These are phyloP conservation scores for Gortyna flavago DNA, from an alignment of 2,888 invertebrate species.

Conservation along the genomic window DNA sequence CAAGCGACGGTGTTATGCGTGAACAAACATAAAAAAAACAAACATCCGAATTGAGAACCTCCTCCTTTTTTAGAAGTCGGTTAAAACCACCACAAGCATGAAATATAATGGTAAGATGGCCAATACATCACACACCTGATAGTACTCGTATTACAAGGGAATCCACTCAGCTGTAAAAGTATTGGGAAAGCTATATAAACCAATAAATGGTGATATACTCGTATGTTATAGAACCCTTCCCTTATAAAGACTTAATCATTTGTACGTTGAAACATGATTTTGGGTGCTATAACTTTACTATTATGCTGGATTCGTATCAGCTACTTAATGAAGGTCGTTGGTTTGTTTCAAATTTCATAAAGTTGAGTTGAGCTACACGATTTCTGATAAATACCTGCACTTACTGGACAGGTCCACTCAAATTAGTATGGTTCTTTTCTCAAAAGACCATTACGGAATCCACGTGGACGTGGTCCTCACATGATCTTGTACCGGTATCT, in stretches of 20 bases:
- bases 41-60: too few relatives aligned
- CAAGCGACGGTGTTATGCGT: too few relatives aligned
- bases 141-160: constrained; percentile 17
- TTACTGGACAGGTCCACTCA: background rate
- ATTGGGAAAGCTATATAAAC: constrained; percentile 41
- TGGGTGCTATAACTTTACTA: too few relatives aligned
- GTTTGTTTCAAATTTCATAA: too few relatives aligned
- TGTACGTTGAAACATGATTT: background rate
- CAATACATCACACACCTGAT: constrained; percentile 39
- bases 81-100: too few relatives aligned
- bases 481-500: too few relatives aligned
- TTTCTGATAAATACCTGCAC: background rate
- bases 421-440: background rate
- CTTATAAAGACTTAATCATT: constrained; percentile 27
- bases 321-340: background rate
- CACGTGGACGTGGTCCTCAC: too few relatives aligned
- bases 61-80: too few relatives aligned
- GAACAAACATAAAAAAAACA: too few relatives aligned
- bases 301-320: background rate
- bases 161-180: constrained; percentile 19
- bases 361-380: too few relatives aligned
- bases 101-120: constrained; percentile 18
- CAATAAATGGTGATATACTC: constrained; percentile 39
- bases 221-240: background rate
- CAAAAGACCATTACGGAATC: too few relatives aligned